These are phyloP conservation scores for Myiozetetes cayanensis DNA, from an alignment of 2,113 vertebrate genomes.

Conservation along the genomic window DNA sequence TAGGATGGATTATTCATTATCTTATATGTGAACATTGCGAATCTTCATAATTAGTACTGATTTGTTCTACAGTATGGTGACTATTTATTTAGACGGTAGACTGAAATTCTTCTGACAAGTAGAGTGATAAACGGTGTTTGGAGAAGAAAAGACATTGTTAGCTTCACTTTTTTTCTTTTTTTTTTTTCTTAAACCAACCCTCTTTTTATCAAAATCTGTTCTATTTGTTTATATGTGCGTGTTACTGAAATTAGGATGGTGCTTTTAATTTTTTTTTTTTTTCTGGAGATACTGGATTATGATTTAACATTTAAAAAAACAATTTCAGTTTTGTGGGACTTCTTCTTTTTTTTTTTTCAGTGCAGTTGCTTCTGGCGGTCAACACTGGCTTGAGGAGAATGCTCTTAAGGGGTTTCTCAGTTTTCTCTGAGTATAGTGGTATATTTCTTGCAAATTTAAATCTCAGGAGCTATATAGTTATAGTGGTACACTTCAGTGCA, in stretches of 20 bases:
- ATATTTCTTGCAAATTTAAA: neutral
- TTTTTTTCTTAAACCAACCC: neutral
- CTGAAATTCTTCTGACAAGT: neutral
- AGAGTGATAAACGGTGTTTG: neutral
- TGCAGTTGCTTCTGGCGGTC: accelerated
- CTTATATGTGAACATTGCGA: neutral
- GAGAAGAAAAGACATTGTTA: neutral
- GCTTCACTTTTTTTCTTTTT: neutral
- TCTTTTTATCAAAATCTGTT: neutral
- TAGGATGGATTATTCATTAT: neutral
- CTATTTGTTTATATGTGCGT: neutral
- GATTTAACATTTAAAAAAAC: neutral
- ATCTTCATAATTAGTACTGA: neutral
- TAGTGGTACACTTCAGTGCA: neutral
- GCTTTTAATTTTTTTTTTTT: neutral
- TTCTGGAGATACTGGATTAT: neutral
- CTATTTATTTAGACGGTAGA: neutral
- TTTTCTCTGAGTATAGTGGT: neutral
- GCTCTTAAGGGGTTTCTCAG: neutral
- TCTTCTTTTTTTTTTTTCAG: neutral
- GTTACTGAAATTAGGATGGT: neutral
- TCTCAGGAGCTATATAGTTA: neutral
- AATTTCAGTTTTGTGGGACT: neutral
- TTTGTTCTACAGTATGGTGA: neutral
- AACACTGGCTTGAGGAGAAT: neutral